Evolutionary conservation across 1,140 invertebrate genomes (phyloP).

Genomic region (Leptinotarsa undecemlineata): DNA sequence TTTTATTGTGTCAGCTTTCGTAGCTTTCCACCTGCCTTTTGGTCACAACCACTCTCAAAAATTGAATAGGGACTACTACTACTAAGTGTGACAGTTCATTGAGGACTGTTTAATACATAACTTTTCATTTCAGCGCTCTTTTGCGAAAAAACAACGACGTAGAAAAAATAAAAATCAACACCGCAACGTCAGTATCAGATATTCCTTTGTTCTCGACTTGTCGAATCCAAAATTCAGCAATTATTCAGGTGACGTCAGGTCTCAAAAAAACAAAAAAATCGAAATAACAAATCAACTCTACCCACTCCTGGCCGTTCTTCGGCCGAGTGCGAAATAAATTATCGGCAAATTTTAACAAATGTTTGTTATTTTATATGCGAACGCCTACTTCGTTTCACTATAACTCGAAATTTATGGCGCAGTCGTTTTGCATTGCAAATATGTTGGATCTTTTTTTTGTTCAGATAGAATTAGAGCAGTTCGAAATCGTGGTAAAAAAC

Average conservation of each 20-base stretch:
- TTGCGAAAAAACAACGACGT: too few relatives aligned
- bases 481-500: neutral
- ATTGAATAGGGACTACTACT: too few relatives aligned
- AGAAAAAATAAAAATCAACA: too few relatives aligned
- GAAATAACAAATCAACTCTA: slow-evolving; percentile 7
- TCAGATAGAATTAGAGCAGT: neutral
- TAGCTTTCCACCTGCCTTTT: too few relatives aligned
- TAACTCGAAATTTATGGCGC: slow-evolving; percentile 35
- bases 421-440: slow-evolving; percentile 38
- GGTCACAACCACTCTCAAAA: too few relatives aligned
- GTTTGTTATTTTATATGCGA: slow-evolving; percentile 39
- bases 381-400: slow-evolving; percentile 35
- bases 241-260: neutral
- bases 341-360: slow-evolving; percentile 40
- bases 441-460: slow-evolving; percentile 17
- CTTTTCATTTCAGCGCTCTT: too few relatives aligned
- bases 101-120: too few relatives aligned
- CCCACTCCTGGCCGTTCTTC: slow-evolving; percentile 7
- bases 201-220: too few relatives aligned
- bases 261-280: neutral
- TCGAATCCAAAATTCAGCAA: neutral
- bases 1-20: too few relatives aligned
- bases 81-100: too few relatives aligned
- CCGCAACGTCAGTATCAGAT: too few relatives aligned
- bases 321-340: slow-evolving; percentile 17